These are phyloP conservation scores for Sorex fumeus DNA, from an alignment of 2,113 vertebrate genomes.

Conservation along the genomic window DNA sequence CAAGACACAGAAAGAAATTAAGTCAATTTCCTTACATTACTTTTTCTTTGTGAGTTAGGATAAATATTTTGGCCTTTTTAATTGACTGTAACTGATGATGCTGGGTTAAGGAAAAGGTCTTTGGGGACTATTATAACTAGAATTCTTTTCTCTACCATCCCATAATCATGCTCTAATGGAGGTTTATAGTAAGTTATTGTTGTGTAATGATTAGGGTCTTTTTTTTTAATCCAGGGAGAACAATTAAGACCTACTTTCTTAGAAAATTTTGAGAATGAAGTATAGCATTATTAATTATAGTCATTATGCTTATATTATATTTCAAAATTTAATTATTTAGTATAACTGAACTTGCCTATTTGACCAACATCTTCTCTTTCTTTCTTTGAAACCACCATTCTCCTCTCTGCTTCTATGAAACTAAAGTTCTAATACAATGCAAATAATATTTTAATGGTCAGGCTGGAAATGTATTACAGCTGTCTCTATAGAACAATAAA, in stretches of 20 bases:
- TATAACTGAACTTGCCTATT: not conserved
- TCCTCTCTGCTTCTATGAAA: constrained; percentile 7
- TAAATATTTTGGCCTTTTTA: constrained; percentile 59
- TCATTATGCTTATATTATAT: not conserved
- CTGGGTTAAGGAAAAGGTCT: not conserved
- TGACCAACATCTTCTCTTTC: not conserved
- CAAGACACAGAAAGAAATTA: constrained; percentile 39
- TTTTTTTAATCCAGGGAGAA: not conserved
- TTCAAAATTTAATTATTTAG: not conserved
- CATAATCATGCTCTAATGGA: constrained; percentile 24
- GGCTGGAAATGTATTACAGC: not conserved
- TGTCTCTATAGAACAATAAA: constrained; percentile 21
- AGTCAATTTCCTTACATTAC: constrained; percentile 2
- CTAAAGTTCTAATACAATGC: constrained; percentile 32
- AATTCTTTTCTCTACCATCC: constrained; percentile 17
- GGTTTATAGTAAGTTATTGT: constrained; percentile 4
- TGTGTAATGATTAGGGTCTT: not conserved
- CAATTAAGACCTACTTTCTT: not conserved
- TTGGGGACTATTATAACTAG: not conserved
- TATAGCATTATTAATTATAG: not conserved
- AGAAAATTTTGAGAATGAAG: not conserved
- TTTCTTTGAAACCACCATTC: not conserved
- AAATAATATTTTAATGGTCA: constrained; percentile 54
- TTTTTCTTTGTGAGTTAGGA: not conserved
- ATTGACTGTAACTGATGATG: constrained; percentile 9